A percentile compares a stretch with the other conserved stretches of the same genome.
Evolutionary conservation across 2,113 vertebrate species (phyloP).

Genomic region (Podocnemis expansa): DNA sequence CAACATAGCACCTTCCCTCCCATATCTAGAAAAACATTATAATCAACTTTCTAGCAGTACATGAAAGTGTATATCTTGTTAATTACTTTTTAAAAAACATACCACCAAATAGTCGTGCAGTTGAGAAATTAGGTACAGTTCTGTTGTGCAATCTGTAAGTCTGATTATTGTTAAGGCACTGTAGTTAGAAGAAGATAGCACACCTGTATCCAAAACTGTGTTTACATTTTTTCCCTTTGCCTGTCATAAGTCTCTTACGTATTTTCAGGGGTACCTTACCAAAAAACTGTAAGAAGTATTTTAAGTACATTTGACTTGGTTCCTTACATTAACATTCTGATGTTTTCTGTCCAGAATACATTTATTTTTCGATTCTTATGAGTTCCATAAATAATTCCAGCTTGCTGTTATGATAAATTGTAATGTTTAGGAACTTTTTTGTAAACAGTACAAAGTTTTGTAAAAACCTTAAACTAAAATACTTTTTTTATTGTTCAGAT

Average conservation of each 20-base stretch:
- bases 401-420: background rate
- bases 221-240: background rate
- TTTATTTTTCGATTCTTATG: background rate
- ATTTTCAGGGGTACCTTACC: background rate
- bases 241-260: background rate
- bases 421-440: background rate
- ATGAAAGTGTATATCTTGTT: background rate
- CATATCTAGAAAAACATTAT: background rate
- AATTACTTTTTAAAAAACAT: background rate
- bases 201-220: background rate
- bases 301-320: background rate
- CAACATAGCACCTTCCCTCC: background rate
- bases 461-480: background rate
- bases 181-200: background rate
- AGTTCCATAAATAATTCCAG: background rate
- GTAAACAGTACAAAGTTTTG: background rate
- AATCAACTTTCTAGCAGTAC: background rate
- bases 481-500: constrained; percentile 78
- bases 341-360: background rate
- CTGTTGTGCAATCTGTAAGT: background rate
- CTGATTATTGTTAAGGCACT: background rate
- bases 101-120: background rate
- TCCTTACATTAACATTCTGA: background rate
- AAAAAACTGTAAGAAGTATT: background rate
- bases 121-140: background rate